Base-by-base conservation (phyloP, 1,140 invertebrate species). In the Myzus persicae region DNA sequence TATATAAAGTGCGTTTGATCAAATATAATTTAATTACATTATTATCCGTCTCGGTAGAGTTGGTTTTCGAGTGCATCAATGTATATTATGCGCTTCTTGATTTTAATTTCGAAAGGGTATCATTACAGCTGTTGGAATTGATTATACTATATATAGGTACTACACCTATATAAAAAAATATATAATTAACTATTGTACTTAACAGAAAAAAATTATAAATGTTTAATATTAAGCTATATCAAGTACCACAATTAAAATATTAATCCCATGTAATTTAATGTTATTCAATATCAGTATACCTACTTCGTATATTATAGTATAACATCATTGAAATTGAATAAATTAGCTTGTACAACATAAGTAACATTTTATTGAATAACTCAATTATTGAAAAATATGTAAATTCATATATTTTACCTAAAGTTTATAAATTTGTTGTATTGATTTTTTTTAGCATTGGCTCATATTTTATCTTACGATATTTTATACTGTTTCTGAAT, bases 21-120 rank as follows among this genome's bases (percentile, higher is more conserved):
- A 67, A n/a, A 90, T 67, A 48, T 67, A 90, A 90, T 90, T 90
- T 90, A 67, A 90, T 90, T 67, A 90, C 42, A 31, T 31, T 42
- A 59, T 67, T 59, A 90, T 90, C 26, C 26, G 31, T 67, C 7
- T 59, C 87, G 38, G 18, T 42, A 9, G 11, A 90, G 54, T 67
- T 7, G 26, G 26, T 67, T 90, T 22, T 90, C 2, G 59, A 90
- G 54, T 44, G 38, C 51, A 89, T 87, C 85, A 51, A 38, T 89
- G 88, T 51, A 89, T 59, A 89, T 59, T 67, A 90, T 90, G 38
- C 89, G 54, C 36, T 89, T 89, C 46, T 89, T 89, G 36, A 26
- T 89, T 85, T 48, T 88, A 48, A 88, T 88, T 54, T 40, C 36
- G 22, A 40, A 51, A 89, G 36, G 88, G 36, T 89, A 89, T 54